Evolutionary conservation across 2,113 vertebrate species (phyloP), one percentile per base, ranked within the genome.

Genomic region (Mellivora capensis): DNA sequence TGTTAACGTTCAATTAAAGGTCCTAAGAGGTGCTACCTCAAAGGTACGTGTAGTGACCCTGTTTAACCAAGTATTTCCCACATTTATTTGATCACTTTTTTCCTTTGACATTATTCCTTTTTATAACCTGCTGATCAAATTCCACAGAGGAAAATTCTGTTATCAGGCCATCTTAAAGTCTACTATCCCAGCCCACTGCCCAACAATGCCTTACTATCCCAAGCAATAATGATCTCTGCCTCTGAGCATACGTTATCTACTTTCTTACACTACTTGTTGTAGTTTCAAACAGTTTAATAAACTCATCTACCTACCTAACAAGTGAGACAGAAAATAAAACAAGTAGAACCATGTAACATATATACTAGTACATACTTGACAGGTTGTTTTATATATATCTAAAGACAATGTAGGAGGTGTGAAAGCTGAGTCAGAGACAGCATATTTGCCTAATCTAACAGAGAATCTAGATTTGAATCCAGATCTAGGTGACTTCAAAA

Each of bases 131-230:
- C 59, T 86, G 6, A 80, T 62, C 52, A 93, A 84, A 93, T 59
- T 64, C 57, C 71, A 97, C 29, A 74, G 21, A 89, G 27, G 14
- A 90, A 96, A 97, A 90, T 67, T 89, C 83, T 88, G 34, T 82
- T 88, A 61, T 2, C 61, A 47, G 59, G 31, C 13, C 23, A 88
- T n/a, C 23, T 52, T 86, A 72, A 86, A 27, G 21, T 71, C 54
- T 88, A 84, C 9, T 80, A 72, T 25, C 44, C 18, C 17, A 76
- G 42, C 17, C 84, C 6, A 61, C 21, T 76, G 39, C 14, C 47
- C 77, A 37, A 14, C 5, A 71, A 72, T 80, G 12, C 37, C 67
- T 95, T 80, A 62, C 31, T 80, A 81, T 44, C 31, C 21, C 62
- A 90, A 93, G 47, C 13, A 74, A 31, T 67, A 79, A 82, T 42